Base-by-base conservation (phyloP, 2,113 vertebrate genomes). In the Thymallus thymallus region DNA sequence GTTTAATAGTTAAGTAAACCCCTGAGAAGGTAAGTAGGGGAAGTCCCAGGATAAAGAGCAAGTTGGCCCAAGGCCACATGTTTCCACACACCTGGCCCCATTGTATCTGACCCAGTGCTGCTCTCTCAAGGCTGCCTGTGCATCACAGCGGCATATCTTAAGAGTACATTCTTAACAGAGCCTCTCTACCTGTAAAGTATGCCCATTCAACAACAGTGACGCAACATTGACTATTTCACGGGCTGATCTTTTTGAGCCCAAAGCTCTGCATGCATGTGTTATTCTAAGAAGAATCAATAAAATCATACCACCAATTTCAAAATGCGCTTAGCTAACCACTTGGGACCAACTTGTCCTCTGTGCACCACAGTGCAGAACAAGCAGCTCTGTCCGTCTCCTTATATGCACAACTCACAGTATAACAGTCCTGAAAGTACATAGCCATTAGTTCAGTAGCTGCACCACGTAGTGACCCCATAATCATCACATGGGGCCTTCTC, bases 81-180 rank as follows among this genome's bases (percentile, higher is more conserved):
- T 69, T 63, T 85, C 82, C 23, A 66, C 82, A 88, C 90, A 93
- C 88, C 88, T 92, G 91, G 80, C 64, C 82, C 23, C 65, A 29
- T 64, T 51, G 69, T 63, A 20, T 69, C 22, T 23, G 69, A 66
- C 70, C 71, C 60, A 2, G 69, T 62, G 61, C 75, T 69, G 76
- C 69, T 76, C 75, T 80, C 73, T 90, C 75, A 91, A 88, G 70
- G 79, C 76, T 0, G 55, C 72, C 89, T 91, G 90, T 91, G 78
- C 76, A 75, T 67, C 23, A 56, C 82, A 18, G 63, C 65, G 62
- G 74, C 74, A 67, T 51, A 83, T 68, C 74, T 86, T 58, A 5
- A 55, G n/a, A n/a, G n/a, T n/a, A n/a, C n/a, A n/a, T n/a, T n/a
- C n/a, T n/a, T n/a, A n/a, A n/a, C n/a, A n/a, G n/a, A n/a, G n/a